These are phyloP conservation scores for Scaptomyza parva DNA, from an alignment of 2,888 invertebrate species.

Conservation along the genomic window DNA sequence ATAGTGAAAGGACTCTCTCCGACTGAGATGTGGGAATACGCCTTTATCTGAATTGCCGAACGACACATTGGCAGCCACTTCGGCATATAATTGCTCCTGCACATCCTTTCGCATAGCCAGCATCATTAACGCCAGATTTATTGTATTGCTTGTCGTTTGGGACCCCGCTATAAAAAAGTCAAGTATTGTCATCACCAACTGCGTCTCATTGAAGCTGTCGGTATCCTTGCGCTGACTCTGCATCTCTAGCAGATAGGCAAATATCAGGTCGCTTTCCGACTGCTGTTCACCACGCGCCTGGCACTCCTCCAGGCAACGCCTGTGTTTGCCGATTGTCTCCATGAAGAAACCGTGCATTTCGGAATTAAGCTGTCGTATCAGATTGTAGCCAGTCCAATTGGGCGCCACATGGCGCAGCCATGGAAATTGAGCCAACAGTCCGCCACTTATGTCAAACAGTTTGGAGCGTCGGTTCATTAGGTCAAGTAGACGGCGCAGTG, in stretches of 20 bases:
- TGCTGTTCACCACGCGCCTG: conserved; percentile 84
- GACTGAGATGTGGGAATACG: conserved; percentile 74
- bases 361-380: conserved; percentile 86
- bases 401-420: conserved; percentile 88
- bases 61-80: conserved; percentile 85
- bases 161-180: conserved; percentile 90
- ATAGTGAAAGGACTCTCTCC: conserved; percentile 85
- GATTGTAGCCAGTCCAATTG: conserved; percentile 87
- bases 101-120: conserved; percentile 87
- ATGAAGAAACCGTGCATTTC: conserved; percentile 86
- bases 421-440: conserved; percentile 87
- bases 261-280: conserved; percentile 87
- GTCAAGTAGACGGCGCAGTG: conserved; percentile 85
- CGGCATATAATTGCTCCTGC: conserved; percentile 86
- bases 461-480: conserved; percentile 86
- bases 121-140: conserved; percentile 87
- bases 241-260: conserved; percentile 88
- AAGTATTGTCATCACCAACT: conserved; percentile 88
- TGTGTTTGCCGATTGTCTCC: conserved; percentile 87
- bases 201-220: conserved; percentile 86
- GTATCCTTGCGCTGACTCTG: conserved; percentile 55
- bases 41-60: conserved; percentile 22
- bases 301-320: conserved; percentile 61
- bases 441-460: conserved; percentile 87
- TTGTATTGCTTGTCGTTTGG: conserved; percentile 87